phyloP scores from a whole-genome alignment of 2,113 vertebrate species.

The Urocolius indicus region DNA sequence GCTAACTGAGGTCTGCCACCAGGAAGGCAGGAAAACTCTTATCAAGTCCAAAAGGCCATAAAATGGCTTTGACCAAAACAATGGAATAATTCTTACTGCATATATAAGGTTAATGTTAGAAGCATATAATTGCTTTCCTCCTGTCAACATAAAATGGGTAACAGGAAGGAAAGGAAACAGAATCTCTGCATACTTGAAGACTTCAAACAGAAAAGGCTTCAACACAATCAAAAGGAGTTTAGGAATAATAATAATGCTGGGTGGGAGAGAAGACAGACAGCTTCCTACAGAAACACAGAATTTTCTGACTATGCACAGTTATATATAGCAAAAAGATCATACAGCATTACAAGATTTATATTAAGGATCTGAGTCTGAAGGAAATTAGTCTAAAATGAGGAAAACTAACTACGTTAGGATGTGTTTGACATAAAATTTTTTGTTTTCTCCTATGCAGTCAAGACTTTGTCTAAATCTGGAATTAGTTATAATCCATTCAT shows the following conservation, averaged over 20 bases:
- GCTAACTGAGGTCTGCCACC: neutral
- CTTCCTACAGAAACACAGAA: neutral
- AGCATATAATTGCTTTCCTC: conserved; percentile 2
- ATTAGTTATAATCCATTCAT: neutral
- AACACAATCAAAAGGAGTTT: conserved; percentile 16
- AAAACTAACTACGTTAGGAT: neutral
- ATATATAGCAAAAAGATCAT: neutral
- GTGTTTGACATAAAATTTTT: neutral
- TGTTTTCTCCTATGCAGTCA: neutral
- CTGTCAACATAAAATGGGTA: conserved; percentile 21
- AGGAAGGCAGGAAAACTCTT: neutral
- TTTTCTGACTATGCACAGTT: neutral
- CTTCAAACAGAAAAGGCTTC: conserved; percentile 57
- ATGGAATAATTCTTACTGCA: neutral
- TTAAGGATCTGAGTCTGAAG: neutral
- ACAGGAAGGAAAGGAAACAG: conserved; percentile 57
- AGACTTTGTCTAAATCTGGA: neutral
- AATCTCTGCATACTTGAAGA: conserved; percentile 36
- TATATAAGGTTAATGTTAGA: conserved; percentile 10
- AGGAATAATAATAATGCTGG: conserved; percentile 12
- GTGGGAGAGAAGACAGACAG: conserved; percentile 17
- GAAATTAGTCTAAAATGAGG: neutral
- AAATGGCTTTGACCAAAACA: conserved; percentile 8
- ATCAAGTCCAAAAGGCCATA: neutral
- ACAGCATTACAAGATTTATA: neutral